phyloP scores from a whole-genome alignment of 2,113 vertebrate genomes.

The Psittacula cyanocephala region DNA sequence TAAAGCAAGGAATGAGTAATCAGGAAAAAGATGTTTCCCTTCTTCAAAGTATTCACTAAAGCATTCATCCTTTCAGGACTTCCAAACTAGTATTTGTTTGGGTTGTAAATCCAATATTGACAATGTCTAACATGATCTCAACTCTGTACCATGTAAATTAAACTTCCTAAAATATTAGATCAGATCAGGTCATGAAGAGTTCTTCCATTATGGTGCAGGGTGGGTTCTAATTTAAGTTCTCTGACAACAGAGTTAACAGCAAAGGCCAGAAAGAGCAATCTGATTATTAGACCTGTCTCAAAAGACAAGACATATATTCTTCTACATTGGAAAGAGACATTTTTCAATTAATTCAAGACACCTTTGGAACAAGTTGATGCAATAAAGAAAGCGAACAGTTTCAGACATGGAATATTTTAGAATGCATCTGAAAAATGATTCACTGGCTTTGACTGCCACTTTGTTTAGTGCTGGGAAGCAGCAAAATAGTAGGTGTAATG shows the following conservation, averaged over 20 bases:
- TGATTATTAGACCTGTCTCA: background rate
- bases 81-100: background rate
- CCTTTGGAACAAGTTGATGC: background rate
- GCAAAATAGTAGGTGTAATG: background rate
- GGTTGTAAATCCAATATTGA: background rate
- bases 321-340: background rate
- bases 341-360: background rate
- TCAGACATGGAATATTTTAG: background rate
- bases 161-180: background rate
- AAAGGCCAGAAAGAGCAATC: background rate
- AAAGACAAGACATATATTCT: background rate
- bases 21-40: slow-evolving; percentile 71
- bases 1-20: slow-evolving; percentile 47
- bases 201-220: background rate
- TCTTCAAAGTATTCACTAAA: slow-evolving; percentile 53
- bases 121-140: background rate
- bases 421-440: background rate
- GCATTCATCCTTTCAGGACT: slow-evolving; percentile 28
- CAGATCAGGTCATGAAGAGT: background rate
- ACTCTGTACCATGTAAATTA: background rate
- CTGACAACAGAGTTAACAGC: background rate
- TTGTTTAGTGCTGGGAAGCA: slow-evolving; percentile 30
- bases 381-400: background rate
- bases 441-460: slow-evolving; percentile 34
- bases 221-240: background rate